Conservation (phyloP, 2,888 invertebrate genomes). For the Synanthedon vespiformis region DNA sequence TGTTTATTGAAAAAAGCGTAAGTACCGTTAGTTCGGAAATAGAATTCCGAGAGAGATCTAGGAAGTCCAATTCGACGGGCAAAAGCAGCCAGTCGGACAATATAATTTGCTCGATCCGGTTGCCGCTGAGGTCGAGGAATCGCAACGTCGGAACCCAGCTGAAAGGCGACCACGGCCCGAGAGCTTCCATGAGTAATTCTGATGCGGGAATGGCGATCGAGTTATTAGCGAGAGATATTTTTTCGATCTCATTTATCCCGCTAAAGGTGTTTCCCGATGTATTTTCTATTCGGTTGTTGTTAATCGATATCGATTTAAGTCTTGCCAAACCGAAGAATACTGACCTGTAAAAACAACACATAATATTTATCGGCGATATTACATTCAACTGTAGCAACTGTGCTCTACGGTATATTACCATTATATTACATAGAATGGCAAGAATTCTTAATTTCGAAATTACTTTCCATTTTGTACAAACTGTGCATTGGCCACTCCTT, state of each 20-base stretch:
- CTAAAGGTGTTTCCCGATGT: not conserved
- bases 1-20: too few species aligned
- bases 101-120: conserved; percentile 12
- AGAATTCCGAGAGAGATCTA: conserved; percentile 17
- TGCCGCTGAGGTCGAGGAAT: conserved; percentile 13
- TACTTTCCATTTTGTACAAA: too few species aligned
- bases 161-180: conserved; percentile 13
- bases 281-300: not conserved
- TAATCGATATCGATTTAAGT: not conserved
- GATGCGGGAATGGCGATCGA: not conserved
- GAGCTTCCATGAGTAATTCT: too few species aligned
- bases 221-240: not conserved
- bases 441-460: too few species aligned
- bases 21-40: conserved; percentile 6
- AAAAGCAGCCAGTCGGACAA: conserved; percentile 9
- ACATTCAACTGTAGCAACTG: too few species aligned
- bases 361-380: not conserved
- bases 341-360: not conserved
- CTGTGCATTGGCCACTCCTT: too few species aligned
- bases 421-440: too few species aligned
- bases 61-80: conserved; percentile 4
- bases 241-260: not conserved
- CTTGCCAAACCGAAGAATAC: not conserved
- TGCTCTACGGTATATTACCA: too few species aligned
- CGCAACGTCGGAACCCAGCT: conserved; percentile 7